Evolutionary conservation across 2,888 invertebrate genomes (phyloP).

Genomic region (Drosophila paucipuncta): DNA sequence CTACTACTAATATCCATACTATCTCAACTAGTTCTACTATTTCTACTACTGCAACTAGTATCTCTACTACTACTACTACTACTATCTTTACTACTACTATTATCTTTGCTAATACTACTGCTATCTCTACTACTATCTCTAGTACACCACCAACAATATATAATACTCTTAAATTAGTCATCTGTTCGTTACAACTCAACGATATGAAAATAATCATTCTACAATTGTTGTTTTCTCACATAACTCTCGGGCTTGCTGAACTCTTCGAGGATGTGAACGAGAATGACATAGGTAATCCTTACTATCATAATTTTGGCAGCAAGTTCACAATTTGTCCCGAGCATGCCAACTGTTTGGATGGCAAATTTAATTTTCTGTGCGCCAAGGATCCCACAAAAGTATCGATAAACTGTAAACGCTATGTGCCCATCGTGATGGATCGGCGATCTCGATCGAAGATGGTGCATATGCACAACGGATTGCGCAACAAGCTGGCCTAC

Average conservation of each 20-base stretch:
- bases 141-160: not conserved
- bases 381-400: not conserved
- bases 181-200: not conserved
- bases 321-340: constrained; percentile 26
- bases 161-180: not conserved
- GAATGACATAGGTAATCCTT: constrained; percentile 25
- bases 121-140: not conserved
- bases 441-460: not conserved
- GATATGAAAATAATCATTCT: constrained; percentile 6
- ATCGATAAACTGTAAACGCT: constrained; percentile 28
- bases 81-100: fast-evolving
- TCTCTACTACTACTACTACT: not conserved
- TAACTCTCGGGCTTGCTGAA: not conserved
- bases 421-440: constrained; percentile 4
- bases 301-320: constrained; percentile 48
- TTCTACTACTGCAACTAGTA: not conserved
- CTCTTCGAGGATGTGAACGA: fast-evolving
- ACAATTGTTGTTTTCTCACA: not conserved
- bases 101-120: not conserved
- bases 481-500: constrained; percentile 52
- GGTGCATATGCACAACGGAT: constrained; percentile 48
- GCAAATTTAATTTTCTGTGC: constrained; percentile 41
- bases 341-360: constrained; percentile 30
- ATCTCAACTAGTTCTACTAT: no score
- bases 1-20: no score